phyloP scores from a whole-genome alignment of 2,113 vertebrate species.

The Pycnonotus jocosus region DNA sequence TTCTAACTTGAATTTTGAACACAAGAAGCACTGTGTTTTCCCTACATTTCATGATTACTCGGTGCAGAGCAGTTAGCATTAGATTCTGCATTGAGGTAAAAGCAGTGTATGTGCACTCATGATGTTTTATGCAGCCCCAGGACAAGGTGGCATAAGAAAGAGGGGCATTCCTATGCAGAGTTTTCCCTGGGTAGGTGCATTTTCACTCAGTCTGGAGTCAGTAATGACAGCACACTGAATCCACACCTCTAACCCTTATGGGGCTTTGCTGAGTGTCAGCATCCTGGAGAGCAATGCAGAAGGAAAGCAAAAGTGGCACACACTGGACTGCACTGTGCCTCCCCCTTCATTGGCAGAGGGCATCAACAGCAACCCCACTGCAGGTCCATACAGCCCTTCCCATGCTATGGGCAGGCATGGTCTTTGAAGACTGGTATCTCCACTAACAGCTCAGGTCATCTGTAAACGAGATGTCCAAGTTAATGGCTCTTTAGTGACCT shows the following conservation, averaged over 20 bases:
- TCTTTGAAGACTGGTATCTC: background rate
- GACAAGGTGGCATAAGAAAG: background rate
- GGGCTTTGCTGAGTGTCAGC: background rate
- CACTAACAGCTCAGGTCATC: background rate
- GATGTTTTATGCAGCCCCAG: background rate
- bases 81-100: background rate
- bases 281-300: background rate
- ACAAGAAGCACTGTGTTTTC: background rate
- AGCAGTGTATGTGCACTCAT: accelerated
- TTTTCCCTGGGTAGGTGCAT: background rate
- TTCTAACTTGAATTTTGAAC: background rate
- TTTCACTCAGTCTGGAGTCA: background rate
- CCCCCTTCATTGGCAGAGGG: background rate
- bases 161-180: background rate
- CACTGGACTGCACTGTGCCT: background rate
- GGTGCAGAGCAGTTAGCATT: background rate
- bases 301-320: background rate
- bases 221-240: background rate
- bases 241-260: accelerated
- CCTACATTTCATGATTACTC: background rate
- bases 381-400: background rate
- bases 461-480: background rate
- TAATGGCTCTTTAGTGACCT: background rate
- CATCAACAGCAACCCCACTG: background rate
- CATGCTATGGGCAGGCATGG: background rate